phyloP scores from a whole-genome alignment of 2,797 vertebrate genomes.

The Rhabdomys pumilio region DNA sequence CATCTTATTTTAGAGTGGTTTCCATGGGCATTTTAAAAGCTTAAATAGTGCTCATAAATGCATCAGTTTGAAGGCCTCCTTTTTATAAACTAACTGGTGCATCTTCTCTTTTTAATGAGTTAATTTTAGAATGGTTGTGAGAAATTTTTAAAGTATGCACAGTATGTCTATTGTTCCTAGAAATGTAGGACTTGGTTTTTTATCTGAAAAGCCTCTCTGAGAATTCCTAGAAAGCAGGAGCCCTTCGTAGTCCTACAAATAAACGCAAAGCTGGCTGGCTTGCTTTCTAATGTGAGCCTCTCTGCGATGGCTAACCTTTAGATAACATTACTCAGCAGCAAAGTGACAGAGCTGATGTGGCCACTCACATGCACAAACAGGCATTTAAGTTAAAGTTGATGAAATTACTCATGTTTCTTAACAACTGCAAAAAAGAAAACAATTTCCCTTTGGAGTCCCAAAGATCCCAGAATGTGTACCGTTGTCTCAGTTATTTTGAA shows the following conservation, averaged over 20 bases:
- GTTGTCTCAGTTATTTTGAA: slow-evolving; percentile 8
- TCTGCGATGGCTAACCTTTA: background rate
- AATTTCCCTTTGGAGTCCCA: background rate
- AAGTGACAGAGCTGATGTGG: background rate
- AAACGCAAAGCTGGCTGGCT: background rate
- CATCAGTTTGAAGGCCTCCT: background rate
- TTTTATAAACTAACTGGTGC: background rate
- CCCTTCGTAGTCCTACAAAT: slow-evolving; percentile 34
- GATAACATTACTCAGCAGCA: background rate
- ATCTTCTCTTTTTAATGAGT: slow-evolving; percentile 28
- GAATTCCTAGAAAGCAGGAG: slow-evolving; percentile 51
- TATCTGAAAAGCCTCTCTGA: slow-evolving; percentile 12
- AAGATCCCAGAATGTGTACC: background rate
- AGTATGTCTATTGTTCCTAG: slow-evolving; percentile 27
- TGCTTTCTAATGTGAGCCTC: background rate
- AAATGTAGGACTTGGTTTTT: slow-evolving; percentile 21
- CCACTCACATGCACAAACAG: fast-evolving
- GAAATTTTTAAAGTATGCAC: slow-evolving; percentile 10
- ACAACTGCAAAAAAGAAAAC: background rate
- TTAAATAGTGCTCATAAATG: slow-evolving; percentile 24
- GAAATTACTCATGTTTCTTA: slow-evolving; percentile 32
- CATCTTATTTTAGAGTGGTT: slow-evolving; percentile 8
- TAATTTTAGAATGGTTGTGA: slow-evolving; percentile 9
- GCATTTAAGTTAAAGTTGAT: slow-evolving; percentile 4
- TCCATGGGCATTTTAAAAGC: background rate